Conservation (phyloP, 2,113 vertebrate genomes). For the Isichthys henryi region DNA sequence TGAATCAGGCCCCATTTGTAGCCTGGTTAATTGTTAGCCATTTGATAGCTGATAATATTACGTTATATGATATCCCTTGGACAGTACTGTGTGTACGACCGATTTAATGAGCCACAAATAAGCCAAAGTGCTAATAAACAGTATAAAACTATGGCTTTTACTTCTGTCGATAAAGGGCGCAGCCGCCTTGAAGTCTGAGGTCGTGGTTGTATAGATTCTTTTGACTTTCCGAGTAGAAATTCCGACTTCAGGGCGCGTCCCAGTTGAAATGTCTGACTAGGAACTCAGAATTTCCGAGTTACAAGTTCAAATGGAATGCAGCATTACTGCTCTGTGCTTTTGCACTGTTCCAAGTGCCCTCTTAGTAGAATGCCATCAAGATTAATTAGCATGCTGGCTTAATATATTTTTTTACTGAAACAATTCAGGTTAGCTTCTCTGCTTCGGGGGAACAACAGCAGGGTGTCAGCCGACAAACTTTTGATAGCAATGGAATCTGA, state of each 20-base stretch:
- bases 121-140: too few species aligned
- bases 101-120: too few species aligned
- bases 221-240: not conserved
- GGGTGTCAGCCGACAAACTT: not conserved
- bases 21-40: not conserved
- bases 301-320: not conserved
- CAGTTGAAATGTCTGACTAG: not conserved
- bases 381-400: not conserved
- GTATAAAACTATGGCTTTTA: too few species aligned
- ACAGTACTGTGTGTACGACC: too few species aligned
- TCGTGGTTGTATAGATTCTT: not conserved
- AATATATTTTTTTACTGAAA: not conserved
- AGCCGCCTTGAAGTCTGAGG: not conserved
- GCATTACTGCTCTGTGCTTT: not conserved
- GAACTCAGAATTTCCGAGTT: not conserved
- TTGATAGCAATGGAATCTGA: not conserved
- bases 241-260: not conserved
- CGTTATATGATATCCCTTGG: not conserved
- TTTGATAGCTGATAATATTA: not conserved
- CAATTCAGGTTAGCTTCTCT: not conserved
- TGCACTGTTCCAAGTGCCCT: not conserved
- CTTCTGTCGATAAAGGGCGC: not conserved
- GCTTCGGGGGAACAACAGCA: slow-evolving; percentile 13
- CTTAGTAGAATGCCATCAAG: not conserved
- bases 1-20: not conserved